These are phyloP conservation scores for Achatina immaculata DNA, from an alignment of 1,140 invertebrate species.

Conservation along the genomic window DNA sequence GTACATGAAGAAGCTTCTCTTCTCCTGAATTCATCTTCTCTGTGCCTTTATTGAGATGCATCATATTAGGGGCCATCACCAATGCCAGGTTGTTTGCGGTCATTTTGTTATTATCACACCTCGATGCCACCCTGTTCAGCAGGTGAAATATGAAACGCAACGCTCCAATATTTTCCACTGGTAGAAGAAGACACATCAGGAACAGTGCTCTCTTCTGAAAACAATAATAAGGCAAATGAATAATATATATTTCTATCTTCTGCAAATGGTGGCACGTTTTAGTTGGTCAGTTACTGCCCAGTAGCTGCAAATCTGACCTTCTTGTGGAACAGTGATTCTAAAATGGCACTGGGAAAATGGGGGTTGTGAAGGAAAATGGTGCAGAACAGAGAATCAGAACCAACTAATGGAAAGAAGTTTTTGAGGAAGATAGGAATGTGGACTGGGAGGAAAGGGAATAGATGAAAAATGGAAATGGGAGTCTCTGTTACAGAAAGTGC, in stretches of 20 bases:
- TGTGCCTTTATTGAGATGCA: constrained; percentile 76
- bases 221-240: constrained; percentile 28
- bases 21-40: constrained; percentile 72
- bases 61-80: constrained; percentile 85
- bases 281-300: neutral
- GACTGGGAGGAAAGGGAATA: no score
- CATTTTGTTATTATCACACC: constrained; percentile 84
- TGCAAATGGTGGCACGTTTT: neutral
- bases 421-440: no score
- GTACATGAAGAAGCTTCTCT: constrained; percentile 63
- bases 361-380: no score
- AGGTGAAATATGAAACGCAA: constrained; percentile 80
- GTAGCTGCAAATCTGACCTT: no score
- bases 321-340: no score
- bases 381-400: no score
- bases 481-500: no score
- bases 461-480: no score
- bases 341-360: no score
- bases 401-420: no score
- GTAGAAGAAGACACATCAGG: constrained; percentile 78
- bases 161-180: constrained; percentile 77
- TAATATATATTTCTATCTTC: neutral
- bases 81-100: constrained; percentile 83
- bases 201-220: constrained; percentile 74
- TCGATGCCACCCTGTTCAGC: constrained; percentile 75